A percentile compares a stretch with the other conserved stretches of the same genome.
Evolutionary conservation across 2,797 vertebrate species (phyloP).

Genomic region (Benthosema pterotum): DNA sequence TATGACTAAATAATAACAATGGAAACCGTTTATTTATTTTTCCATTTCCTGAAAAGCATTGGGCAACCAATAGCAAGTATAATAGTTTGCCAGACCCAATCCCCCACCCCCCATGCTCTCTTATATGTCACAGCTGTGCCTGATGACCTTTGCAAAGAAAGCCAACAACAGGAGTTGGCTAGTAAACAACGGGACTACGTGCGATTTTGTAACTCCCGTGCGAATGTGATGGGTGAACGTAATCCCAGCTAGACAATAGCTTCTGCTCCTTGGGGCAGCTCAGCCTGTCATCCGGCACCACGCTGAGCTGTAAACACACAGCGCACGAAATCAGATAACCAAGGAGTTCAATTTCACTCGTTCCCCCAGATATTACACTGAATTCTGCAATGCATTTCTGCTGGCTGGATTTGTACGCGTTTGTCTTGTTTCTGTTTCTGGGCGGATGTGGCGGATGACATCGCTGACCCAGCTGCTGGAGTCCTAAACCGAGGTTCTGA

Average conservation of each 20-base stretch:
- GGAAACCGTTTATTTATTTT: no score
- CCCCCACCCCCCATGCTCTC: no score
- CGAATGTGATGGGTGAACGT: slow-evolving; percentile 55
- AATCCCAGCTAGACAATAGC: slow-evolving; percentile 67
- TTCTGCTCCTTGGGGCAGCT: slow-evolving; percentile 55
- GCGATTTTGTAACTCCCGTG: slow-evolving; percentile 53
- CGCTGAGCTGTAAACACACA: slow-evolving; percentile 45
- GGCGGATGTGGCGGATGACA: slow-evolving; percentile 18
- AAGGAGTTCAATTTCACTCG: slow-evolving; percentile 53
- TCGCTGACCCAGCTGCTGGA: slow-evolving; percentile 19
- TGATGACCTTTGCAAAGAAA: slow-evolving; percentile 22
- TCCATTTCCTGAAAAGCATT: slow-evolving; percentile 2
- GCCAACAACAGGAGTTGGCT: slow-evolving; percentile 34
- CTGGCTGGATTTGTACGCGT: slow-evolving; percentile 1
- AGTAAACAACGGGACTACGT: slow-evolving; percentile 59
- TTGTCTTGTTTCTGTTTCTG: background rate
- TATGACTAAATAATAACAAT: no score
- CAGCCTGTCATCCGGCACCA: slow-evolving; percentile 54
- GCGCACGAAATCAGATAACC: slow-evolving; percentile 56
- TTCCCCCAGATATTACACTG: background rate
- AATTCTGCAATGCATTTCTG: background rate
- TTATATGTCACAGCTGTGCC: slow-evolving; percentile 6
- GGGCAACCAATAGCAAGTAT: slow-evolving; percentile 38
- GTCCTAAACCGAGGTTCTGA: slow-evolving; percentile 16
- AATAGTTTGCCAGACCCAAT: slow-evolving; percentile 3